Percentiles rank a stretch among this genome's conserved stretches.
Evolutionary conservation across 2,888 invertebrate species (phyloP).

Genomic region (Dichetophora obliterata): DNA sequence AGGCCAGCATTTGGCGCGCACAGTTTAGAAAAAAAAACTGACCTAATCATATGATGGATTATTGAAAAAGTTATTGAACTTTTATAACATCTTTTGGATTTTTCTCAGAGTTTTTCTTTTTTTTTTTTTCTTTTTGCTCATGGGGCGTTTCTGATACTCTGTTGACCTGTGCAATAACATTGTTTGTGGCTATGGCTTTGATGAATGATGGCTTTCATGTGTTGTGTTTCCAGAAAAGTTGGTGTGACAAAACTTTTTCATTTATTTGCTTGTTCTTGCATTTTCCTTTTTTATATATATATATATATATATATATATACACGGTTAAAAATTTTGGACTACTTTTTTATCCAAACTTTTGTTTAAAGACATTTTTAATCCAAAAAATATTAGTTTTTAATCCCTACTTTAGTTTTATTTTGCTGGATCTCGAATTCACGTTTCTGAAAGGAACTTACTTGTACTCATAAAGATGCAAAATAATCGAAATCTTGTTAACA

Average conservation of each 20-base stretch:
- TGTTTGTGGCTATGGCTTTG: background rate
- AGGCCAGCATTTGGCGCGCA: background rate
- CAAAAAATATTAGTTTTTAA: too few species aligned
- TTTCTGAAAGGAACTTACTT: too few species aligned
- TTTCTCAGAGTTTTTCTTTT: background rate
- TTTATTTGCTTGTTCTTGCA: constrained; percentile 7
- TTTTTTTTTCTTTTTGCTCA: constrained; percentile 23
- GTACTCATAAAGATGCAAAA: too few species aligned
- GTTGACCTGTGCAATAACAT: too few species aligned
- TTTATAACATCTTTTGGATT: background rate
- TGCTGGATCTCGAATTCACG: too few species aligned
- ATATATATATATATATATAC: too few species aligned
- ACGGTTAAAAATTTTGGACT: too few species aligned
- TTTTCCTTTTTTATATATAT: background rate
- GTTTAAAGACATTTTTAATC: too few species aligned
- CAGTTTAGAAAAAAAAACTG: background rate
- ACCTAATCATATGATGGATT: constrained; percentile 50
- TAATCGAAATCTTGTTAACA: too few species aligned
- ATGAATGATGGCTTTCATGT: constrained; percentile 26
- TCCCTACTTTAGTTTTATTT: too few species aligned
- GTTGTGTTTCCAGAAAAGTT: constrained; percentile 25
- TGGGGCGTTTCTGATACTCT: background rate
- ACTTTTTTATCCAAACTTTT: background rate
- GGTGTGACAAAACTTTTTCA: constrained; percentile 28
- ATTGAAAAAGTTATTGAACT: constrained; percentile 51